Evolutionary conservation across 2,797 vertebrate species (phyloP), one percentile per base, ranked within the genome.

Genomic region (Orientallactaga sibirica): DNA sequence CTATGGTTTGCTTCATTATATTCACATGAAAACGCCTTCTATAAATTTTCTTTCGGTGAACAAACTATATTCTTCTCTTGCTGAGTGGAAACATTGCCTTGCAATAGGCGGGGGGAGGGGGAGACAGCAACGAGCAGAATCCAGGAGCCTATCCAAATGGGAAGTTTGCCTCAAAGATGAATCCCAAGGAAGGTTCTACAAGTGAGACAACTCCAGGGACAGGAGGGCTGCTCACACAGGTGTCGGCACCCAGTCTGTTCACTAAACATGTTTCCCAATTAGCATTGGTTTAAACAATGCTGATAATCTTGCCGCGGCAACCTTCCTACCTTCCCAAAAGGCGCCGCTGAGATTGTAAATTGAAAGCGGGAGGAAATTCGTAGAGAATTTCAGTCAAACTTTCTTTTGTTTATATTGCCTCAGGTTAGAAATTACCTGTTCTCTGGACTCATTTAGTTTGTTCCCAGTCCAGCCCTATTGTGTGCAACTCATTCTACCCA

Each of bases 211-310:
- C 55, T 33, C n/a, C 0, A 0, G 61, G 29, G 55, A 25, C 61
- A 19, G 1, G 29, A 67, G 43, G 93, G 94, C 93, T 97, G 93
- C 4, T 79, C 0, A 94, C 97, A 97, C 98, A 98, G 98, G 98
- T 98, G 97, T 94, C 97, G 84, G 62, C 81, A 75, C 2, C 64
- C 71, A 68, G 73, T 87, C 87, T 33, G 86, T 92, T 88, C 33
- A 96, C 97, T 75, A 81, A 96, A 94, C 88, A 85, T 90, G 68
- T 61, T 93, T 96, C 91, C 97, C 97, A 93, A 97, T 97, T 96
- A 98, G 97, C 98, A 92, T 90, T 97, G 97, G 96, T 97, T 97
- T 94, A 97, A 97, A 98, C 97, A 96, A 97, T 94, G 97, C 96
- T 91, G 97, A 92, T 96, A 95, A 95, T 94, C 97, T 97, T 0